Evolutionary conservation across 2,888 invertebrate genomes (phyloP), one percentile per base, ranked within the genome.

Genomic region (Hyppa rectilinea): DNA sequence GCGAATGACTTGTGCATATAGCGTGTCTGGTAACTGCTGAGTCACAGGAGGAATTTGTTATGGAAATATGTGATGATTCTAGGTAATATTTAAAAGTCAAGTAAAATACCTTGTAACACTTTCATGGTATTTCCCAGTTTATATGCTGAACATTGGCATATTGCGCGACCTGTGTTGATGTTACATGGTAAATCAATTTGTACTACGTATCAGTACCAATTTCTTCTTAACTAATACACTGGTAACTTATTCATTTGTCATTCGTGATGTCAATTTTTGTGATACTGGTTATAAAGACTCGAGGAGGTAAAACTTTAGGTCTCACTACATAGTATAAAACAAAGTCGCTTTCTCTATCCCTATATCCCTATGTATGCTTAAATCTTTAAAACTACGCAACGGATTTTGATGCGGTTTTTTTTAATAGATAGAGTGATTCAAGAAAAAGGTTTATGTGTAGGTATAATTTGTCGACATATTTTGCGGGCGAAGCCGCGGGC

Each of bases 61-160:
- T 75, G 47, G 53, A 38, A 75, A 47, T 20, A 23, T 36, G 6
- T 36, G 26, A 75, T 55, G 20, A 23, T 23, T 55, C 7, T 53
- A 43, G 20, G 17, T 31, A 40, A 29, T 53, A 29, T 77, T 68
- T 68, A 68, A 67, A 73, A 68, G 53, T 60, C 55, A 74, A 38
- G 14, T 29, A 38, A 55, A 61, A 69, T 56, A 70, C 56, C 78
- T 58, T 78, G 26, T 56, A 69, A 77, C 36, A 69, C 29, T 71
- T 70, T 63, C 59, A 78, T 56, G 75, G 69, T 64, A 64, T 56
- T 65, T 56, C 67, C 53, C 29, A 50, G 76, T 76, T 76, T 43
- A 52, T 31, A 36, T 23, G 67, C 26, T 58, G 17, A 60, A 26
- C 53, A 67, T 55, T 77, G 55, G 38, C 36, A 55, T 74, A 69